These are phyloP conservation scores for Mustelus asterias DNA, from an alignment of 2,113 vertebrate species.

Conservation along the genomic window DNA sequence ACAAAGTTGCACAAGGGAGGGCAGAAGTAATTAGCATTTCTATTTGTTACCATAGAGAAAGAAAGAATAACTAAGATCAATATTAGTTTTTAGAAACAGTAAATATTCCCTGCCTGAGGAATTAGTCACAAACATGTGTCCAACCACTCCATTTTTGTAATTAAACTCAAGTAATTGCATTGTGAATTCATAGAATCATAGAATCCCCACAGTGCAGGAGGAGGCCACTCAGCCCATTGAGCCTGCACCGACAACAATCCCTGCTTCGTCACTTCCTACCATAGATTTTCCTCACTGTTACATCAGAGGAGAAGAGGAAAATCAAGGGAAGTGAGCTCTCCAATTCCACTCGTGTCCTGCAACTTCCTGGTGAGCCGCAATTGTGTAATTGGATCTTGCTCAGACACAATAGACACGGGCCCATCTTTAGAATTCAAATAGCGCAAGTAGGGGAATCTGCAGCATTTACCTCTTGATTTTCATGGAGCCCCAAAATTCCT, in stretches of 20 bases:
- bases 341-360: neutral
- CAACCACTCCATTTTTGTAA: neutral
- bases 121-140: neutral
- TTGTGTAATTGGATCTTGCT: neutral
- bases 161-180: neutral
- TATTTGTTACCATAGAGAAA: neutral
- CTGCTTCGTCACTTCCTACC: neutral
- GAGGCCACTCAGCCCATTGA: no score
- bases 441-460: neutral
- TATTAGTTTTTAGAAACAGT: neutral
- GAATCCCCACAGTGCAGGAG: no score
- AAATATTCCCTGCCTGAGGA: neutral
- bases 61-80: neutral
- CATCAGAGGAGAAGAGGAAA: neutral
- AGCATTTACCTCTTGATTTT: neutral
- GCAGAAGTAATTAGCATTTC: neutral
- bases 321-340: neutral
- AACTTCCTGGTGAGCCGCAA: neutral
- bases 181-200: neutral
- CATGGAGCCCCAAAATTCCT: neutral
- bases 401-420: neutral
- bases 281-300: neutral
- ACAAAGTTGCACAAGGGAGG: neutral
- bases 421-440: neutral
- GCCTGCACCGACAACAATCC: no score